Evolutionary conservation across 2,113 vertebrate species (phyloP).

Genomic region (Aphyosemion australe): DNA sequence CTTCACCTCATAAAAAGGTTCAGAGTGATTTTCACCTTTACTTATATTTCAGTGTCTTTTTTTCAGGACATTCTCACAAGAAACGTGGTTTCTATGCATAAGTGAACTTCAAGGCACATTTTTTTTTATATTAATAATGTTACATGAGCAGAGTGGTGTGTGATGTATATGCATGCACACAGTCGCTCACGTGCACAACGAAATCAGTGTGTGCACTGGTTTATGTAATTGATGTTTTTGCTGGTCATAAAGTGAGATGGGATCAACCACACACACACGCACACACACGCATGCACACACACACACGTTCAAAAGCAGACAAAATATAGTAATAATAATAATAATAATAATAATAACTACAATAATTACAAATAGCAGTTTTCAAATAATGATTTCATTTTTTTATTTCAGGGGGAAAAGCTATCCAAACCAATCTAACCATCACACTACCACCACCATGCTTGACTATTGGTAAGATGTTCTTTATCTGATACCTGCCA

Average conservation of each 20-base stretch:
- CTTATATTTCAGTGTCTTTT: conserved; percentile 16
- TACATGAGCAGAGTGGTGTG: conserved; percentile 31
- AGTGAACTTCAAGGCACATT: conserved; percentile 10
- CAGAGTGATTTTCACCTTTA: conserved; percentile 19
- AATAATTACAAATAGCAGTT: no score
- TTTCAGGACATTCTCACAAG: conserved; percentile 3
- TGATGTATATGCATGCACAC: conserved; percentile 25
- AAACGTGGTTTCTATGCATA: background rate
- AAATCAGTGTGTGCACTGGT: conserved; percentile 49
- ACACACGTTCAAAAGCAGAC: no score
- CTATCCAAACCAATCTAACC: no score
- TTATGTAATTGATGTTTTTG: conserved; percentile 60
- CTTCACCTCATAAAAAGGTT: conserved; percentile 37
- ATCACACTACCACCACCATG: no score
- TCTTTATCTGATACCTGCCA: no score
- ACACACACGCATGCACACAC: background rate
- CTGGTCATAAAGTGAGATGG: conserved; percentile 32
- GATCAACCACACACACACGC: background rate
- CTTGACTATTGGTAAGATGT: no score
- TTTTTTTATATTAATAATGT: conserved; percentile 29
- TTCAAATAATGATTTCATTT: no score
- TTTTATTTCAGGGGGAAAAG: no score
- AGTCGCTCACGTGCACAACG: conserved; percentile 25
- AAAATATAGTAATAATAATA: no score
- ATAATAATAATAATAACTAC: no score